Base-by-base conservation (phyloP, 2,888 invertebrate genomes). In the Bedellia somnulentella region DNA sequence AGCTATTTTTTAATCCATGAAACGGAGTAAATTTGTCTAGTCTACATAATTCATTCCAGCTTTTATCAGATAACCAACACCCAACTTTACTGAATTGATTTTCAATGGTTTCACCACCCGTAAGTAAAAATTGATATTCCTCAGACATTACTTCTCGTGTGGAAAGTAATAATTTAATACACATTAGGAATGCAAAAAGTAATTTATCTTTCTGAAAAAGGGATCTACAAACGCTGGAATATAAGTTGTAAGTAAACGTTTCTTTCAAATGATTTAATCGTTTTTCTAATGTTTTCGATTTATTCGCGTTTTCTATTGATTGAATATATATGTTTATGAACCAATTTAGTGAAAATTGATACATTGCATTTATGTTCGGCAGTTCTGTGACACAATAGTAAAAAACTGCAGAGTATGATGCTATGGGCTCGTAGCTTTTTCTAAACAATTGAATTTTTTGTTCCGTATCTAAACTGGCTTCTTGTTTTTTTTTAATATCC, bases 361-460 rank as follows among this genome's bases (percentile, higher is more conserved):
- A 93, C 90, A 92, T 91, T 5, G 89, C 89, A 61, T 92, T 89
- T 17, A 93, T 85, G 49, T 86, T 88, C 6, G 89, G 87, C 40
- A 92, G 64, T 64, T 91, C 89, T 1, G 87, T 86, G 15, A 91
- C 82, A 42, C 89, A 89, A 52, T 91, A 90, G 57, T 90, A 92
- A 26, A 92, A 64, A 23, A 86, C 81, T 5, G 91, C 84, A 8
- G 89, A 87, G 63, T 90, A 87, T 33, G 83, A 83, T 5, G 91
- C 88, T 27, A 92, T 86, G 4, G 87, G 85, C 43, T 81, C 76
- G 52, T 91, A 91, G 31, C 84, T 86, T 39, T 78, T 73, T 33
- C 91, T 79, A 40, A 88, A 89, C 29, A 80, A 78, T 51, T 91
- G 89, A 38, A 92, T 89, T 33, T 85, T 83, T 37, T 79, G 71